phyloP scores from a whole-genome alignment of 1,140 invertebrate species.

The Heterodera carotae region DNA sequence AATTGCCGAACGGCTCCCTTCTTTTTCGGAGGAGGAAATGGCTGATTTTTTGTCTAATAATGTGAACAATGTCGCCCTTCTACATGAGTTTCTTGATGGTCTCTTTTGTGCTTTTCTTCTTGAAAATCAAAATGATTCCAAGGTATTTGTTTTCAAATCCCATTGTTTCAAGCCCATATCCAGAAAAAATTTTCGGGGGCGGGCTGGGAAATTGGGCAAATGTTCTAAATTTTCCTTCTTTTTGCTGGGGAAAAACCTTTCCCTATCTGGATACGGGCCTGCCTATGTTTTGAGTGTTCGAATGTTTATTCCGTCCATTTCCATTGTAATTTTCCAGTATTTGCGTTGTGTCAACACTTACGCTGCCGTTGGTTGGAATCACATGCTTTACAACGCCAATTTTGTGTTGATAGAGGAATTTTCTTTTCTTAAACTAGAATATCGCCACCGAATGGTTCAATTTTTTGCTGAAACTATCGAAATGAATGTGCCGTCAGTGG shows the following conservation, averaged over 20 bases:
- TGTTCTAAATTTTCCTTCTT: no score
- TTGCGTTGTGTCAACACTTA: constrained; percentile 9
- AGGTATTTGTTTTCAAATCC: constrained; percentile 21
- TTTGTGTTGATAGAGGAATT: constrained; percentile 41
- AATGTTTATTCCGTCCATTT: no score
- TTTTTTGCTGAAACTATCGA: constrained; percentile 41
- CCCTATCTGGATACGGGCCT: no score
- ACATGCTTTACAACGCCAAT: constrained; percentile 33
- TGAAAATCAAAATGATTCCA: neutral
- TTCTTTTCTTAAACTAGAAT: constrained; percentile 24
- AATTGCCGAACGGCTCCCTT: neutral
- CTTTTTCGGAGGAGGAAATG: neutral
- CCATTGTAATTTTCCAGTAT: neutral
- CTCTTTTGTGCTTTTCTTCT: constrained; percentile 10
- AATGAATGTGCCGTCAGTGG: constrained; percentile 35
- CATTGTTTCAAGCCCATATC: no score
- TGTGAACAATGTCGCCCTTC: neutral
- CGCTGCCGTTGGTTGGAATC: constrained; percentile 34
- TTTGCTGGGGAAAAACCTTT: no score
- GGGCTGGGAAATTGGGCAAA: constrained; percentile 18
- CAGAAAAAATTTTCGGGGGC: no score
- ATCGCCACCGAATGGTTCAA: constrained; percentile 33
- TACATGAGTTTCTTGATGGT: neutral
- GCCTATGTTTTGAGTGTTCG: no score
- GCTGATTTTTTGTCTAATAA: neutral